Conservation (phyloP, 2,888 invertebrate species). For the Trichogramma dendrolimi region DNA sequence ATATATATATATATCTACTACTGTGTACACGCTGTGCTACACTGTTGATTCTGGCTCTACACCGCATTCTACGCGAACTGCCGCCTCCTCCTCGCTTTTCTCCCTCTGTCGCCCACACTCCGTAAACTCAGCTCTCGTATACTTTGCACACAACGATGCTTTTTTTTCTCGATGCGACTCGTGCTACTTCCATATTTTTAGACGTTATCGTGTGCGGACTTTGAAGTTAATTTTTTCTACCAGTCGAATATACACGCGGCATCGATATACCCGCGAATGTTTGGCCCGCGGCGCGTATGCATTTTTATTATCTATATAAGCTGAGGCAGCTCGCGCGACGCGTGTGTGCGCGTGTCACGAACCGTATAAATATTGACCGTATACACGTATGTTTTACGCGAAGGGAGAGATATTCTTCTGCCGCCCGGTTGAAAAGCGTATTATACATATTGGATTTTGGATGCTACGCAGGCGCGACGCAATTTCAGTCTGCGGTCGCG, state of each 20-base stretch:
- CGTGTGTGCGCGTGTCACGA: background rate
- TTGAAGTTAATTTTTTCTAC: background rate
- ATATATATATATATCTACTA: slow-evolving; percentile 6
- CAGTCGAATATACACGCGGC: background rate
- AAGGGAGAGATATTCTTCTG: slow-evolving; percentile 7
- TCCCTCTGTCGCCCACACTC: slow-evolving; percentile 19
- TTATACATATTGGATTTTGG: too few species aligned
- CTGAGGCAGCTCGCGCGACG: too few species aligned
- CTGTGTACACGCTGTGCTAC: too few species aligned
- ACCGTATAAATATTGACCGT: slow-evolving; percentile 23
- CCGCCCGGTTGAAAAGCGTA: too few species aligned
- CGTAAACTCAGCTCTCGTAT: slow-evolving; percentile 27
- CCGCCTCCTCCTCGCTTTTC: slow-evolving; percentile 17
- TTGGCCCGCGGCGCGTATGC: background rate
- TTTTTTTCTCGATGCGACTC: background rate
- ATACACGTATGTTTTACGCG: slow-evolving; percentile 10
- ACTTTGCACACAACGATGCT: slow-evolving; percentile 18
- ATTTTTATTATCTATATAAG: too few species aligned
- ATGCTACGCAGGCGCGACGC: too few species aligned
- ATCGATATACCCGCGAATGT: background rate
- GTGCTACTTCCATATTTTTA: background rate
- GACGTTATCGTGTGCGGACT: background rate
- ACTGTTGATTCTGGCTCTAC: too few species aligned
- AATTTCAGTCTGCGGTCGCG: too few species aligned
- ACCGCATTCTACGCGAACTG: background rate